Evolutionary conservation across 2,888 invertebrate species (phyloP).

Genomic region (Hemithea aestivaria): DNA sequence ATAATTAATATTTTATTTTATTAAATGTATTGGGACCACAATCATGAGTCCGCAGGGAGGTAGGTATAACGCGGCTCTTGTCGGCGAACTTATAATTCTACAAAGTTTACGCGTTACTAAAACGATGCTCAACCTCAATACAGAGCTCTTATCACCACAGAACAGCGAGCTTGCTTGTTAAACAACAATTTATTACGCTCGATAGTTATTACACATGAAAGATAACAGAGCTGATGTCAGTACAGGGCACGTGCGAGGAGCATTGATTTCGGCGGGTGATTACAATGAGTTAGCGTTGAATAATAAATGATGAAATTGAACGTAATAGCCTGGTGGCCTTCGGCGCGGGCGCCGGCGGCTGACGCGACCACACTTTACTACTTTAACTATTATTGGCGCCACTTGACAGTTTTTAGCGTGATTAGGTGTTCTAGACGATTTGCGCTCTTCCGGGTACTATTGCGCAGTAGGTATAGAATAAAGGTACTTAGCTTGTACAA

Average conservation of each 20-base stretch:
- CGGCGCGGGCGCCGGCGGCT: conserved; percentile 40
- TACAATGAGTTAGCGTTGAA: conserved; percentile 33
- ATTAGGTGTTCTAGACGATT: conserved; percentile 13
- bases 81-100: too few relatives aligned
- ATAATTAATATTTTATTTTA: too few relatives aligned
- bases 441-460: conserved; percentile 2
- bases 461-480: too few relatives aligned
- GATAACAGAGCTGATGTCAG: conserved; percentile 16
- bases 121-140: too few relatives aligned
- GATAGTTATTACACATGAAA: conserved; percentile 3
- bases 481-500: too few relatives aligned
- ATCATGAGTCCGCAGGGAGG: too few relatives aligned
- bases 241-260: conserved; percentile 16
- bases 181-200: too few relatives aligned
- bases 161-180: too few relatives aligned
- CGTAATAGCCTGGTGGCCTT: conserved; percentile 50
- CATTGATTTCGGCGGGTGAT: conserved; percentile 25
- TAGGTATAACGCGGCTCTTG: too few relatives aligned
- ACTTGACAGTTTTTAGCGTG: conserved; percentile 29
- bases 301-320: conserved; percentile 46
- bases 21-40: too few relatives aligned
- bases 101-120: too few relatives aligned
- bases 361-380: conserved; percentile 17
- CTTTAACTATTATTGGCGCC: conserved; percentile 36
- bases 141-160: too few relatives aligned